A percentile compares a stretch with the other conserved stretches of the same genome.
Conservation (phyloP, 2,888 invertebrate genomes). For the Agrotis puta region DNA sequence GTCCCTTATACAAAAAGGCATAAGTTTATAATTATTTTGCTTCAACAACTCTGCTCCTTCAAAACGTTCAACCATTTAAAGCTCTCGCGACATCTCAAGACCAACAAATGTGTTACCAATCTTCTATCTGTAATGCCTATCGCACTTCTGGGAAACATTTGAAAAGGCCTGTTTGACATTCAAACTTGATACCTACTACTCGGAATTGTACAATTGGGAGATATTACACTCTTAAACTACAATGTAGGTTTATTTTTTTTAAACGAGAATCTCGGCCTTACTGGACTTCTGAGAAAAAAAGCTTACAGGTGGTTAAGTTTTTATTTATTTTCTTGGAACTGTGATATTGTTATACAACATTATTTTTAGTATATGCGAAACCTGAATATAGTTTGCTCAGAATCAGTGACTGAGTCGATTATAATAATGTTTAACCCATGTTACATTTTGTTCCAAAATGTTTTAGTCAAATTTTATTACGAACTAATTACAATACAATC, state of each 20-base stretch:
- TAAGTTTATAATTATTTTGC: not conserved
- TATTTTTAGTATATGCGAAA: no score
- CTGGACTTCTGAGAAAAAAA: not conserved
- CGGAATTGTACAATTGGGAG: conserved; percentile 34
- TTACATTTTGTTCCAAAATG: no score
- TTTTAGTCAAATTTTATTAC: no score
- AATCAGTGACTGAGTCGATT: no score
- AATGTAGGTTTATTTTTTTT: not conserved
- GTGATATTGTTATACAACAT: not conserved
- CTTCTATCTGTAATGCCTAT: conserved; percentile 22
- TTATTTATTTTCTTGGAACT: not conserved
- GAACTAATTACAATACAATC: no score
- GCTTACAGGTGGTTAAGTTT: not conserved
- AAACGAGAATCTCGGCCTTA: not conserved
- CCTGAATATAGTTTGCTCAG: no score
- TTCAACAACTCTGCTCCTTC: not conserved
- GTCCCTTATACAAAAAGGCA: not conserved
- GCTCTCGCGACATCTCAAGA: conserved; percentile 6
- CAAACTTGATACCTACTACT: conserved; percentile 15
- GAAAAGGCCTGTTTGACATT: conserved; percentile 16
- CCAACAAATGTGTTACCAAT: conserved; percentile 24
- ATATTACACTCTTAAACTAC: conserved; percentile 28
- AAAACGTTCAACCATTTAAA: not conserved
- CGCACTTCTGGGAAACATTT: conserved; percentile 44
- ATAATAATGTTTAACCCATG: no score